Percentiles rank a stretch among this genome's conserved stretches.
phyloP scores from a whole-genome alignment of 2,888 invertebrate species.

The Acleris laterana region DNA sequence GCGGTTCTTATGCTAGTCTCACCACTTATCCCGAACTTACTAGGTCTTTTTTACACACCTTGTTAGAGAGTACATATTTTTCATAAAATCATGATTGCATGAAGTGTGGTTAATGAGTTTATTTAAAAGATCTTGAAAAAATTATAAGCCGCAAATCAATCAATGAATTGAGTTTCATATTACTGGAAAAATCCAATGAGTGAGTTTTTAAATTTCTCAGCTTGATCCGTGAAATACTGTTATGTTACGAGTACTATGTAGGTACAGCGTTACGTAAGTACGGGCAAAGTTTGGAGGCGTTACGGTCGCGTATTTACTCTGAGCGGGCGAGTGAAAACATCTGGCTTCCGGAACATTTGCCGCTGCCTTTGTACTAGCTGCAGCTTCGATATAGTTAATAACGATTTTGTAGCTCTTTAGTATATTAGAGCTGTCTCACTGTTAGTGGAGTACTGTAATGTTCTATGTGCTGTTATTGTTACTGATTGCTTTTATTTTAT shows the following conservation, averaged over 20 bases:
- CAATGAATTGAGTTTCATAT: too few species aligned
- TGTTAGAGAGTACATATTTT: too few species aligned
- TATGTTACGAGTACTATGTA: constrained; percentile 7
- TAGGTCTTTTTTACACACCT: too few species aligned
- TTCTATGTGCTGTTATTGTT: background rate
- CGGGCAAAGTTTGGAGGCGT: constrained; percentile 46
- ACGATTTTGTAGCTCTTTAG: constrained; percentile 18
- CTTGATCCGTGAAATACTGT: background rate
- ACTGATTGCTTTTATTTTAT: background rate
- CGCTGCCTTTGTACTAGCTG: constrained; percentile 18
- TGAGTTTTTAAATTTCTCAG: too few species aligned
- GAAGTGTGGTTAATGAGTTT: too few species aligned
- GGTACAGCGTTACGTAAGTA: constrained; percentile 44
- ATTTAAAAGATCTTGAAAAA: too few species aligned
- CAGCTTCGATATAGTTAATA: constrained; percentile 23
- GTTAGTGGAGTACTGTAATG: background rate
- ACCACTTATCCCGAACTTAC: too few species aligned
- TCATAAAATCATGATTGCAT: too few species aligned
- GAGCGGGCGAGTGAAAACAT: constrained; percentile 47
- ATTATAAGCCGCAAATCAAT: too few species aligned
- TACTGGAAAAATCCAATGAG: too few species aligned
- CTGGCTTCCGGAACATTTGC: constrained; percentile 42
- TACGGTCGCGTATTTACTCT: constrained; percentile 47
- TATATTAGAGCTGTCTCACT: background rate
- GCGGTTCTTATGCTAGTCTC: too few species aligned